Percentiles rank a stretch among this genome's conserved stretches.
Evolutionary conservation across 2,113 vertebrate species (phyloP).

Genomic region (Platichthys flesus): DNA sequence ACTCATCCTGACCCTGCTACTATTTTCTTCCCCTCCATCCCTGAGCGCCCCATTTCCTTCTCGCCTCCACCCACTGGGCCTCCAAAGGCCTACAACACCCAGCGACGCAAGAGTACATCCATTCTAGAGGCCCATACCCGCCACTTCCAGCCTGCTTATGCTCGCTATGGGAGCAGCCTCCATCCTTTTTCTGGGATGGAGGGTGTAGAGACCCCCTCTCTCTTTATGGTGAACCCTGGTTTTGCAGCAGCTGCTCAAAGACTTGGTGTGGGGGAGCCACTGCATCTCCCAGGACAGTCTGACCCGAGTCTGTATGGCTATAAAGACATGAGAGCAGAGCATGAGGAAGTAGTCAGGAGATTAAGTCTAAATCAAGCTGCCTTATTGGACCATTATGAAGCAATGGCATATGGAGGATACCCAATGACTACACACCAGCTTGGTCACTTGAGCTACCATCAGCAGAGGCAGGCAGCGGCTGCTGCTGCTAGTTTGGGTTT

Average conservation of each 20-base stretch:
- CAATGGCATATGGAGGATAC: slow-evolving; percentile 81
- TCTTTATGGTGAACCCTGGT: slow-evolving; percentile 81
- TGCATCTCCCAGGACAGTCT: slow-evolving; percentile 82
- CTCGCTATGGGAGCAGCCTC: slow-evolving; percentile 89
- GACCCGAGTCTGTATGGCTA: slow-evolving; percentile 86
- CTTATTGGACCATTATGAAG: slow-evolving; percentile 83
- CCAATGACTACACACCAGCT: slow-evolving; percentile 80
- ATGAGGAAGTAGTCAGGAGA: slow-evolving; percentile 86
- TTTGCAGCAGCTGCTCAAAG: slow-evolving; percentile 84
- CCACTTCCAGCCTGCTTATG: slow-evolving; percentile 91
- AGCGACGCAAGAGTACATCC: slow-evolving; percentile 98
- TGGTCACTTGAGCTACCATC: slow-evolving; percentile 78
- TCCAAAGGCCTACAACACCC: slow-evolving; percentile 90
- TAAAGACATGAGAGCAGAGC: slow-evolving; percentile 87
- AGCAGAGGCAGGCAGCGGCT: slow-evolving; percentile 81
- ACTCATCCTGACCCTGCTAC: slow-evolving; percentile 88
- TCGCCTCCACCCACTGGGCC: slow-evolving; percentile 93
- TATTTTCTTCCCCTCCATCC: slow-evolving; percentile 92
- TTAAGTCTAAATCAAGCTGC: slow-evolving; percentile 91
- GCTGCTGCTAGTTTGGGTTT: slow-evolving; percentile 85
- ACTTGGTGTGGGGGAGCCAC: slow-evolving; percentile 85
- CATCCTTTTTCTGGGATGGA: slow-evolving; percentile 86
- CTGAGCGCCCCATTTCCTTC: slow-evolving; percentile 94
- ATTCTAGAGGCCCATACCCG: slow-evolving; percentile 95
- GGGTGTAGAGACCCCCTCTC: slow-evolving; percentile 58